These are phyloP conservation scores for Tadarida brasiliensis DNA, from an alignment of 2,797 vertebrate genomes.

Conservation along the genomic window DNA sequence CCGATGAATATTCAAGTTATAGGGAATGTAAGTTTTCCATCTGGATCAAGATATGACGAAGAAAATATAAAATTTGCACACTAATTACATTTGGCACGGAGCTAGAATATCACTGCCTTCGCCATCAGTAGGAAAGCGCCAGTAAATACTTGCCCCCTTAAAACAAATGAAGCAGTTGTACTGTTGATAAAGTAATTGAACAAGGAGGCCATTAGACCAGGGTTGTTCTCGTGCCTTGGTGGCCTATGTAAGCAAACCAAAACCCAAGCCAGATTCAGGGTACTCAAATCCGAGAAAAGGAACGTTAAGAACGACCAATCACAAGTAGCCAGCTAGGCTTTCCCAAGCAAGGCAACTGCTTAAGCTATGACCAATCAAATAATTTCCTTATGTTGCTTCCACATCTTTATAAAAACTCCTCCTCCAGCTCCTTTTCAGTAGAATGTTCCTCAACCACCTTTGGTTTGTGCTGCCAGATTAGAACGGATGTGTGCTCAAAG, in stretches of 20 bases:
- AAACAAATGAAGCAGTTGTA: background rate
- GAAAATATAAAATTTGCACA: background rate
- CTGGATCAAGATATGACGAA: constrained; percentile 11
- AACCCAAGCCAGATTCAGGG: background rate
- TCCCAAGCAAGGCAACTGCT: background rate
- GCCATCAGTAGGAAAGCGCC: background rate
- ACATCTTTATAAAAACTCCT: background rate
- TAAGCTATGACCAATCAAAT: background rate
- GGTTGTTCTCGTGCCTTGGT: too few relatives aligned
- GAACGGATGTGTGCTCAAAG: background rate
- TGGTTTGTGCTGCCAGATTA: background rate
- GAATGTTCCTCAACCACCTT: background rate
- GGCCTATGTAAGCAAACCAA: background rate
- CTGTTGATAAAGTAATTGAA: background rate
- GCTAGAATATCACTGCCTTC: background rate
- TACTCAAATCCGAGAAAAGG: background rate
- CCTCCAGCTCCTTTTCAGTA: background rate
- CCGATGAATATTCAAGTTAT: background rate
- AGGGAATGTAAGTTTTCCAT: constrained; percentile 32
- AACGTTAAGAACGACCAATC: background rate
- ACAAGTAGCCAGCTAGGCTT: background rate
- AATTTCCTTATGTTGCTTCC: background rate
- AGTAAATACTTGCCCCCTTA: background rate
- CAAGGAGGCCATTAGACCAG: background rate
- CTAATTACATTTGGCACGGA: constrained; percentile 27